Conservation (phyloP, 2,888 invertebrate species). For the Caenorhabditis parvicauda region DNA sequence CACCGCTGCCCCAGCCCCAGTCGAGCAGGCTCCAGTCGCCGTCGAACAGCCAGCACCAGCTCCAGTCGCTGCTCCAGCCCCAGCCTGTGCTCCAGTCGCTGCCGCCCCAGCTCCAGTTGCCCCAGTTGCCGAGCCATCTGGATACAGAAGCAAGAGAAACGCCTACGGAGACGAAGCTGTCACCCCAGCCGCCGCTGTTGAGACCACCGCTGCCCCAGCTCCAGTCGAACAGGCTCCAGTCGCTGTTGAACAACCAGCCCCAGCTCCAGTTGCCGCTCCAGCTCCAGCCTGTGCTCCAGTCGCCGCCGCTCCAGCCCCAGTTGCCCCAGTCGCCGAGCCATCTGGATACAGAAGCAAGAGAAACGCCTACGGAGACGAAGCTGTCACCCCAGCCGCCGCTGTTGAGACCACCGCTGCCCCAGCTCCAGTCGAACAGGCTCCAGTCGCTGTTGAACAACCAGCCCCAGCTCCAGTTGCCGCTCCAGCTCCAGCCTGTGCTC, state of each 20-base stretch:
- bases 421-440: constrained; percentile 18
- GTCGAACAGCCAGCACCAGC: constrained; percentile 12
- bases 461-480: constrained; percentile 11
- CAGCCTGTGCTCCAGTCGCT: constrained; percentile 14
- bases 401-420: constrained; percentile 11
- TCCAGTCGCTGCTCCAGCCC: constrained; percentile 22
- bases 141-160: constrained; percentile 36
- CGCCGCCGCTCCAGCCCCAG: constrained; percentile 8
- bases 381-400: constrained; percentile 26
- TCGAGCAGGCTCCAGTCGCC: constrained; percentile 4
- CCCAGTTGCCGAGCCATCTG: constrained; percentile 18
- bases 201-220: constrained; percentile 12
- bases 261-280: constrained; percentile 20
- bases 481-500: constrained; percentile 11
- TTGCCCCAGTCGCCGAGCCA: constrained; percentile 10
- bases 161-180: constrained; percentile 39
- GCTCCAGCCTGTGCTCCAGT: constrained; percentile 13
- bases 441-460: constrained; percentile 9
- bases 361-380: constrained; percentile 34
- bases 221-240: constrained; percentile 17
- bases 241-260: constrained; percentile 17
- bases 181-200: constrained; percentile 22
- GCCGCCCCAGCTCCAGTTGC: constrained; percentile 5
- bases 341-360: constrained; percentile 29
- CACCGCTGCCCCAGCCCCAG: neutral